phyloP scores from a whole-genome alignment of 2,888 invertebrate species.

The Toxonevra muliebris region DNA sequence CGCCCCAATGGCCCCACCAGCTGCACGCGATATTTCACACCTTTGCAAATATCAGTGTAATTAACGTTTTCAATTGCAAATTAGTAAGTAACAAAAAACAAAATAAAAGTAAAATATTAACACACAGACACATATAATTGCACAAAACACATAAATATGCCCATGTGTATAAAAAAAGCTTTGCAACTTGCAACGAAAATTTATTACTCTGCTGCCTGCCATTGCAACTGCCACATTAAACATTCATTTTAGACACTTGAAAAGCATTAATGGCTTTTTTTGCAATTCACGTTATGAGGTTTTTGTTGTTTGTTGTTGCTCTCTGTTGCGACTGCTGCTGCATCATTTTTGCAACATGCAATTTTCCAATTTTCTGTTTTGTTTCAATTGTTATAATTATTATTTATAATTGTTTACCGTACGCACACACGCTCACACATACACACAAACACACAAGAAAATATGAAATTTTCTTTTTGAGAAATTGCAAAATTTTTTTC shows the following conservation, averaged over 20 bases:
- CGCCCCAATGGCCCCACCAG: too few relatives aligned
- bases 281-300: neutral
- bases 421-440: too few relatives aligned
- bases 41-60: too few relatives aligned
- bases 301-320: neutral
- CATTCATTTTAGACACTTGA: constrained; percentile 16
- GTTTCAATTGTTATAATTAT: neutral
- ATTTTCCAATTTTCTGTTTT: constrained; percentile 5
- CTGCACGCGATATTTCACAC: too few relatives aligned
- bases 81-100: too few relatives aligned
- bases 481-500: constrained; percentile 19
- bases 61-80: too few relatives aligned
- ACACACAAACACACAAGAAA: neutral
- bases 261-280: constrained; percentile 17
- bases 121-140: too few relatives aligned
- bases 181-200: too few relatives aligned
- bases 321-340: neutral
- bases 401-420: neutral
- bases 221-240: neutral
- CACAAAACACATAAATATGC: too few relatives aligned
- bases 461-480: neutral
- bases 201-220: too few relatives aligned
- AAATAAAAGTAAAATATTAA: too few relatives aligned
- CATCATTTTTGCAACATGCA: neutral
- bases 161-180: too few relatives aligned